Base-by-base conservation (phyloP, 2,888 invertebrate species). In the Hoplodrina blanda region DNA sequence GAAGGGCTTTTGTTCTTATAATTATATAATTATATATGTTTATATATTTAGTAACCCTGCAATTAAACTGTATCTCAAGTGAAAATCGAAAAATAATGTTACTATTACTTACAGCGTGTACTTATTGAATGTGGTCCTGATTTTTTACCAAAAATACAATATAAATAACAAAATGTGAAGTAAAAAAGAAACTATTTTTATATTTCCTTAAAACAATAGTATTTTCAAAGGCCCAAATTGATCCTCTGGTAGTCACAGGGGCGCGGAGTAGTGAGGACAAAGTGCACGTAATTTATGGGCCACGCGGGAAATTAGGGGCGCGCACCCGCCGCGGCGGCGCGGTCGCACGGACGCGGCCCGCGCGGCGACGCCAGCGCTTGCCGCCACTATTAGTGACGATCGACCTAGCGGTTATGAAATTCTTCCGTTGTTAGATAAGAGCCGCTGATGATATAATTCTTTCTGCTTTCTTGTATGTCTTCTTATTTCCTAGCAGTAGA, bases 261-360 rank as follows among this genome's bases (percentile, higher is more conserved):
- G 79, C 75, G 75, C 60, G 67, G 69, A 79, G 63, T 73, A 76
- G 76, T 72, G 84, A 82, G 85, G 88, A 87, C 89, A 89, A 86
- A 88, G 86, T 89, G 89, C 85, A 82, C 79, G 85, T 90, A 89
- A 91, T 92, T 91, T 91, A 92, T 89, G 89, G 83, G 88, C 86
- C 91, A 84, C 89, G 83, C 88, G 92, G 92, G 92, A 92, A 92
- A 92, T 92, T 92, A 92, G 82, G 83, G 76, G 76, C 78, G 76
- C 81, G 77, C 79, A 73, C 49, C 61, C 60, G 25, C 59, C 60
- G 37, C 68, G 63, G 56, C 52, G 57, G 67, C 74, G 74, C 54
- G 56, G 46, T 46, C 41, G 15, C 46, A 6, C 46, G 44, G 44
- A 44, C 13, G 11, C 41, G 41, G 41, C 25, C 25, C 25, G 25